phyloP scores from a whole-genome alignment of 1,140 invertebrate species.

The Nomia melanderi region DNA sequence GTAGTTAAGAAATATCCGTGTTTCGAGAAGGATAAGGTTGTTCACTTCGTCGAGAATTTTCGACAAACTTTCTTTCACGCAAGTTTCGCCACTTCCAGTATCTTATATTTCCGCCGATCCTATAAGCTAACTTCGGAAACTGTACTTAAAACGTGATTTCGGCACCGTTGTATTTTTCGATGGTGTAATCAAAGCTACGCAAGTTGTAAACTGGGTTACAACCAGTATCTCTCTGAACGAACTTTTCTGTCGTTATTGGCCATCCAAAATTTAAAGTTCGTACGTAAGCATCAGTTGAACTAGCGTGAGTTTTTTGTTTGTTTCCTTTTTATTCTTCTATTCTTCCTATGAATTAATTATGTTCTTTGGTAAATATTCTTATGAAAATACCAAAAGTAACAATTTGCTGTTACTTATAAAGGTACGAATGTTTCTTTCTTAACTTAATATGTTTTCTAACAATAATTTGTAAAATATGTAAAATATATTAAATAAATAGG shows the following conservation, averaged over 20 bases:
- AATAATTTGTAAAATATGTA: no score
- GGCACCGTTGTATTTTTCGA: constrained; percentile 33
- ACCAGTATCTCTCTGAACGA: neutral
- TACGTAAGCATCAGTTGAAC: neutral
- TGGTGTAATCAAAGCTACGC: constrained; percentile 34
- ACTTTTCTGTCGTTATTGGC: constrained; percentile 13
- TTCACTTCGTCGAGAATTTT: constrained; percentile 39
- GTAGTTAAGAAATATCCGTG: constrained; percentile 33
- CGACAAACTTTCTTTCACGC: constrained; percentile 33
- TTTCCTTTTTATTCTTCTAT: no score
- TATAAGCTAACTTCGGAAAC: constrained; percentile 38
- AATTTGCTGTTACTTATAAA: no score
- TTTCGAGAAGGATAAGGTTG: constrained; percentile 36
- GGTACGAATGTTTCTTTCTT: no score
- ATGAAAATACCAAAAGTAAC: no score
- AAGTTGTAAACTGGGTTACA: constrained; percentile 35
- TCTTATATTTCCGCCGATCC: constrained; percentile 38
- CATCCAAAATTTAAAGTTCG: constrained; percentile 4
- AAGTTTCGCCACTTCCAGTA: constrained; percentile 27
- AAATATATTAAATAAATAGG: no score
- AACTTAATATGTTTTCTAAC: no score
- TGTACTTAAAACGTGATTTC: constrained; percentile 43
- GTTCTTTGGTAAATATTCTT: no score
- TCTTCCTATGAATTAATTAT: no score
- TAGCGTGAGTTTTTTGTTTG: no score